phyloP scores from a whole-genome alignment of 2,888 invertebrate genomes.

The Drosophila nr. perissopoda region DNA sequence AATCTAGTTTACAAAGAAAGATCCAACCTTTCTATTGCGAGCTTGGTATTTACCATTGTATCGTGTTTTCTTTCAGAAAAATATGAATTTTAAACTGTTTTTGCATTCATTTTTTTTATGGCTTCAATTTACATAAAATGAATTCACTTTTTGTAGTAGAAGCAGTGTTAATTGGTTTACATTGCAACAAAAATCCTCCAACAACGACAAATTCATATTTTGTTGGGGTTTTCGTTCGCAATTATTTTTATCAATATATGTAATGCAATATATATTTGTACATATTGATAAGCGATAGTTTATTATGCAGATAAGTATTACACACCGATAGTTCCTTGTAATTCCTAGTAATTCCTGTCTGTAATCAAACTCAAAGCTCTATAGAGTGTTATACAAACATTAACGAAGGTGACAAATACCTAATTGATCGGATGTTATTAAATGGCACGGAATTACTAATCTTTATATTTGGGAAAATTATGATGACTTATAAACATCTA shows the following conservation, averaged over 20 bases:
- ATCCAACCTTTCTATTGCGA: not conserved
- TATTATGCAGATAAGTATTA: not conserved
- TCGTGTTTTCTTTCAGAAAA: not conserved
- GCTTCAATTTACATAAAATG: not conserved
- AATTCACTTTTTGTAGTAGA: fast-evolving
- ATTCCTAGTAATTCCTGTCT: not conserved
- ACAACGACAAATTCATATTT: not conserved
- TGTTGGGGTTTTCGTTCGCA: too few species aligned
- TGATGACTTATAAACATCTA: not conserved
- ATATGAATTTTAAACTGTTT: not conserved
- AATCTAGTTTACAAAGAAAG: not conserved
- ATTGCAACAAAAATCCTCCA: not conserved
- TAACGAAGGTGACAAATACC: slow-evolving; percentile 8
- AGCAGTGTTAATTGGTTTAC: not conserved
- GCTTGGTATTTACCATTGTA: not conserved
- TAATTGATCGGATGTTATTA: slow-evolving; percentile 21
- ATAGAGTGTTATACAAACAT: slow-evolving; percentile 20
- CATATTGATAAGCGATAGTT: too few species aligned
- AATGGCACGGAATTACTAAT: too few species aligned
- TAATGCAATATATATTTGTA: not conserved
- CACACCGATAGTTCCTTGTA: not conserved
- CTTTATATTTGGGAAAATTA: too few species aligned
- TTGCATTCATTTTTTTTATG: too few species aligned
- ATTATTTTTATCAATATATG: not conserved
- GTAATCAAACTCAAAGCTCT: slow-evolving; percentile 5